These are phyloP conservation scores for Myopa testacea DNA, from an alignment of 2,888 invertebrate genomes.

Conservation along the genomic window DNA sequence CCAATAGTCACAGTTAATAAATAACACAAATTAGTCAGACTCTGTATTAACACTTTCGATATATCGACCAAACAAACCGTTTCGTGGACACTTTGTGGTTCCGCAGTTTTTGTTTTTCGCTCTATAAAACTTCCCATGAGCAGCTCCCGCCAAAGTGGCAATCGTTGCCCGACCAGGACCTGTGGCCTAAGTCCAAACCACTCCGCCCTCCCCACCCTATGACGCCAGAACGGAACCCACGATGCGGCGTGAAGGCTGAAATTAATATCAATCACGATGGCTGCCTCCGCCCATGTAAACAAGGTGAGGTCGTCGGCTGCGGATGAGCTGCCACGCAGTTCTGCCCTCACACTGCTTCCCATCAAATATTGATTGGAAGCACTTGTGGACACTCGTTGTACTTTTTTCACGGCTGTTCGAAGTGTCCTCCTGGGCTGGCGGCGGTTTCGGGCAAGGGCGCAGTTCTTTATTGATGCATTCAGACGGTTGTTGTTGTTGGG, in stretches of 20 bases:
- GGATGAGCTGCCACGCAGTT: not conserved
- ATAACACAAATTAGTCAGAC: too few relatives aligned
- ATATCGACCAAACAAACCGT: constrained; percentile 10
- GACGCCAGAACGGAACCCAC: not conserved
- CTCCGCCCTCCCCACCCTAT: not conserved
- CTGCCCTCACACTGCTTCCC: constrained; percentile 36
- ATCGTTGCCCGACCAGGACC: constrained; percentile 36
- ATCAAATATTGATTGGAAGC: constrained; percentile 48
- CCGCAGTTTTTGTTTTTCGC: not conserved
- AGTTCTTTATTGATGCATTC: constrained; percentile 26
- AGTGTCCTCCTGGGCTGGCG: constrained; percentile 24
- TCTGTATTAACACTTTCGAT: too few relatives aligned
- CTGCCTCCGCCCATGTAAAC: not conserved
- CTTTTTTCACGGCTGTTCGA: constrained; percentile 19
- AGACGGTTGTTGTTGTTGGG: not conserved
- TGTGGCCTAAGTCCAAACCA: not conserved
- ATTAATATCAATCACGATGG: constrained; percentile 37
- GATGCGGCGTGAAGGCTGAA: constrained; percentile 23
- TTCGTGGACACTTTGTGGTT: constrained; percentile 24
- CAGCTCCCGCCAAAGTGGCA: constrained; percentile 30
- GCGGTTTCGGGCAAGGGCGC: constrained; percentile 19
- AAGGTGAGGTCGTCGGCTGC: not conserved
- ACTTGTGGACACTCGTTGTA: constrained; percentile 21
- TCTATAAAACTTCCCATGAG: constrained; percentile 1
- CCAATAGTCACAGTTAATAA: too few relatives aligned